Evolutionary conservation across 2,113 vertebrate species (phyloP), one percentile per base, ranked within the genome.

Genomic region (Cettia cetti): DNA sequence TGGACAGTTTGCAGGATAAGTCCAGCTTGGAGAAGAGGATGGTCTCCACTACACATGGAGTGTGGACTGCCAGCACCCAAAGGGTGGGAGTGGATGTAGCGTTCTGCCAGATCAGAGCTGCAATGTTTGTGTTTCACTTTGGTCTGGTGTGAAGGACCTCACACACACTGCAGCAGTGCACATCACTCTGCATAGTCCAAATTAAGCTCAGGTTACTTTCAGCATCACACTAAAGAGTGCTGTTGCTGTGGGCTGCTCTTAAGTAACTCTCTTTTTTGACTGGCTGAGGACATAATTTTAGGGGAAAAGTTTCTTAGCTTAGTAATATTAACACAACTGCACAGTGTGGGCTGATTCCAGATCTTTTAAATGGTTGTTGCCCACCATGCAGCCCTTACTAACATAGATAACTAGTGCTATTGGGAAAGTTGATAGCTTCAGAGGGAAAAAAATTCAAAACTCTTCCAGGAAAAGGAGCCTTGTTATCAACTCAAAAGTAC

Each of bases 141-240:
- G 33, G 4, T 71, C 23, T 49, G 12, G 6, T 37, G 28, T 40
- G 39, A 65, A 82, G 42, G n/a, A 53, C 20, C 45, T 72, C 49
- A 68, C 24, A 44, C 22, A n/a, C 20, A 37, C 56, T 53, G 54
- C 16, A 42, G 56, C 10, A 18, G 11, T 18, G 71, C 35, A 44
- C 49, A 60, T 7, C 21, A 49, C 2, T 6, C 26, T 20, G 21
- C 0, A 0, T 7, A 39, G 14, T 30, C 26, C 60, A 82, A 54
- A 82, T 50, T 11, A 86, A 69, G 23, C 16, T 84, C 26, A 28
- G 16, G 4, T 56, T 47, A 23, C 44, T 86, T 79, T 60, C 54
- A 47, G 23, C n/a, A 60, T 7, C 2, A 26, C 44, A 15, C 8
- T 60, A 31, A 76, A 28, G 40, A 69, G 8, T 39, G 17, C 6